Percentiles rank a stretch among this genome's conserved stretches.
These are phyloP conservation scores for Aphelenchoides avenae DNA, from an alignment of 1,140 invertebrate species.

Conservation along the genomic window DNA sequence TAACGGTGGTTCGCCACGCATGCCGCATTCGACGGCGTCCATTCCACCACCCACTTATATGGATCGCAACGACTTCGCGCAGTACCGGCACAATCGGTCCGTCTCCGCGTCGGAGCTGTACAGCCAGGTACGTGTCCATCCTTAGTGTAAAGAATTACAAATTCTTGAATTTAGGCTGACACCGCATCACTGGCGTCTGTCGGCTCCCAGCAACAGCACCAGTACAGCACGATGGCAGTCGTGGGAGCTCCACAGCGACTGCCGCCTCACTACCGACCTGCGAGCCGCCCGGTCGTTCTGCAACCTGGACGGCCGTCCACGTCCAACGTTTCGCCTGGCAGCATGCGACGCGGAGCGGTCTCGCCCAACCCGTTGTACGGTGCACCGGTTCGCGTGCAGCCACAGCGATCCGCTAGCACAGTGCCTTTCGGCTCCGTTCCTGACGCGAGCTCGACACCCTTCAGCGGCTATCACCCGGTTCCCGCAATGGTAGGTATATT, in stretches of 20 bases:
- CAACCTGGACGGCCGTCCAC: conserved; percentile 19
- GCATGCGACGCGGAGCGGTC: conserved; percentile 2
- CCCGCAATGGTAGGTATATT: too few relatives aligned
- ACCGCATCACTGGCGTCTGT: conserved; percentile 19
- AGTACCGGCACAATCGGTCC: conserved; percentile 14
- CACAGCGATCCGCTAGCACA: conserved; percentile 11
- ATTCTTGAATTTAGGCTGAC: conserved; percentile 8
- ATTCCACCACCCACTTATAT: conserved; percentile 2
- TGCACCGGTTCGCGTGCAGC: conserved; percentile 12
- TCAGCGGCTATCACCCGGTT: too few relatives aligned
- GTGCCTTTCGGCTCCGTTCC: conserved; percentile 11
- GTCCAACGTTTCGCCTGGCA: background rate
- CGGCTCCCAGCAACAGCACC: background rate
- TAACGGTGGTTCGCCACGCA: background rate
- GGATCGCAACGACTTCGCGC: background rate
- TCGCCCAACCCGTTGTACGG: conserved; percentile 11
- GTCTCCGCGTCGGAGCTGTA: conserved; percentile 29
- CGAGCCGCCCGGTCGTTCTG: conserved; percentile 18
- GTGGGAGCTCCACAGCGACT: conserved; percentile 3
- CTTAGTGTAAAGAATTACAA: too few relatives aligned
- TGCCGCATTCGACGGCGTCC: background rate
- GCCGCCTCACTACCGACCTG: conserved; percentile 26
- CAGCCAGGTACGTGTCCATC: background rate
- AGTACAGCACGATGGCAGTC: background rate
- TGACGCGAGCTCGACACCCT: too few relatives aligned